Conservation (phyloP, 1,140 invertebrate species). For the silkworm (Bombyx mori) region DNA sequence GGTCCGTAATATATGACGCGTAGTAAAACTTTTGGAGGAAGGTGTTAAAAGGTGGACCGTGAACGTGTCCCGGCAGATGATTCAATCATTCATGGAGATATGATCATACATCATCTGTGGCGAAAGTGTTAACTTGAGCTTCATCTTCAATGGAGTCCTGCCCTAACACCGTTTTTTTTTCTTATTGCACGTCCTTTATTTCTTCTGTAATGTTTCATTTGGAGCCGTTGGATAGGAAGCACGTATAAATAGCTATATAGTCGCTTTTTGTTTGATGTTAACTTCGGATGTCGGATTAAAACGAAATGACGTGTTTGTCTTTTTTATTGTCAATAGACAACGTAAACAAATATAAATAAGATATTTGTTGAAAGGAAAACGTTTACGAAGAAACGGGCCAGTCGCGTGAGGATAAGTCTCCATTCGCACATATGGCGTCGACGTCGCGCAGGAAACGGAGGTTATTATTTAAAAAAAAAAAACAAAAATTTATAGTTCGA, state of each 20-base stretch:
- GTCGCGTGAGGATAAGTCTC: constrained; percentile 11
- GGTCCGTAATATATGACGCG: constrained; percentile 51
- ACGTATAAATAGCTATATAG: too few relatives aligned
- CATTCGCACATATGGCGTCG: constrained; percentile 27
- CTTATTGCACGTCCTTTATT: constrained; percentile 38
- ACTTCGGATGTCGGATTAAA: constrained; percentile 20
- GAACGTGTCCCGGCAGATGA: constrained; percentile 57
- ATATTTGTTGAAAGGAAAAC: constrained; percentile 9
- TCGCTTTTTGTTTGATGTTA: constrained; percentile 15
- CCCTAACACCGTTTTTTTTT: constrained; percentile 23
- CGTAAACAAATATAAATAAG: constrained; percentile 17
- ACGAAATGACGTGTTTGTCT: constrained; percentile 3
- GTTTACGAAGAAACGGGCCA: constrained; percentile 13
- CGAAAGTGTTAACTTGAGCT: constrained; percentile 51
- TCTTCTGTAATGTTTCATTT: constrained; percentile 31
- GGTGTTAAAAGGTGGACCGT: constrained; percentile 60
- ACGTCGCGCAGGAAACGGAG: constrained; percentile 22
- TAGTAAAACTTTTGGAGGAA: constrained; percentile 62
- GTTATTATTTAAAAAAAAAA: constrained; percentile 22
- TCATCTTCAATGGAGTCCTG: constrained; percentile 37
- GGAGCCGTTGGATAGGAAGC: constrained; percentile 6
- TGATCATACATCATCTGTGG: constrained; percentile 60
- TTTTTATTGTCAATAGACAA: constrained; percentile 11
- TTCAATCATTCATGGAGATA: constrained; percentile 66
- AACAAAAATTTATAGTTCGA: constrained; percentile 35